Conservation (phyloP, 2,797 vertebrate genomes). For the Anguilla anguilla region DNA sequence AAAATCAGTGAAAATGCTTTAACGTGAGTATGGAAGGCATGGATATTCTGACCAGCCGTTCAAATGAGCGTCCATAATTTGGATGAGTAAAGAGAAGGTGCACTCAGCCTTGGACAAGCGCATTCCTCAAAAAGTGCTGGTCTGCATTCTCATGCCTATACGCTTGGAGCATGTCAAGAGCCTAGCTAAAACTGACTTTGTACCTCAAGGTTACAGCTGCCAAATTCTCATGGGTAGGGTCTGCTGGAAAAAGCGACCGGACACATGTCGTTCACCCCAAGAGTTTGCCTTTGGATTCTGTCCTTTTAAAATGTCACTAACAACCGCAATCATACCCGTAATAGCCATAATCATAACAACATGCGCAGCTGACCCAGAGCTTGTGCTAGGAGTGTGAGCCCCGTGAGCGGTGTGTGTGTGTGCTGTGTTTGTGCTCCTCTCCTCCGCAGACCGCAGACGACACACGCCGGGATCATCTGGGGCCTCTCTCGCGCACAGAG, state of each 20-base stretch:
- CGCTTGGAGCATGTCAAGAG: background rate
- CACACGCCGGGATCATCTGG: background rate
- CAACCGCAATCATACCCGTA: background rate
- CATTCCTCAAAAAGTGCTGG: background rate
- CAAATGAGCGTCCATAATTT: background rate
- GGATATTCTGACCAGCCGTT: background rate
- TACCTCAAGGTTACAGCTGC: background rate
- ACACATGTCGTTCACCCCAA: background rate
- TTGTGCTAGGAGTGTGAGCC: background rate
- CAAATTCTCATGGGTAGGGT: background rate
- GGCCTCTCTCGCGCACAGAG: background rate
- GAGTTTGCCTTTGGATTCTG: background rate
- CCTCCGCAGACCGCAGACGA: background rate
- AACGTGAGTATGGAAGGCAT: background rate
- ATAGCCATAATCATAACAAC: slow-evolving; percentile 6
- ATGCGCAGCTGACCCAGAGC: slow-evolving; percentile 24
- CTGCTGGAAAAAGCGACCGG: background rate
- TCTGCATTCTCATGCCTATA: background rate
- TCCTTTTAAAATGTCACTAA: background rate
- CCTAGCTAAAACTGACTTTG: background rate
- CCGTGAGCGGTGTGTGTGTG: slow-evolving; percentile 28
- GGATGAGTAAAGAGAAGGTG: background rate
- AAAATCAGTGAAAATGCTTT: background rate
- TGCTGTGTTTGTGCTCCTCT: slow-evolving; percentile 24
- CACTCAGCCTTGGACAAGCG: background rate